A percentile compares a stretch with the other conserved stretches of the same genome.
Conservation (phyloP, 1,140 invertebrate species). For the Sycophila sp. region DNA sequence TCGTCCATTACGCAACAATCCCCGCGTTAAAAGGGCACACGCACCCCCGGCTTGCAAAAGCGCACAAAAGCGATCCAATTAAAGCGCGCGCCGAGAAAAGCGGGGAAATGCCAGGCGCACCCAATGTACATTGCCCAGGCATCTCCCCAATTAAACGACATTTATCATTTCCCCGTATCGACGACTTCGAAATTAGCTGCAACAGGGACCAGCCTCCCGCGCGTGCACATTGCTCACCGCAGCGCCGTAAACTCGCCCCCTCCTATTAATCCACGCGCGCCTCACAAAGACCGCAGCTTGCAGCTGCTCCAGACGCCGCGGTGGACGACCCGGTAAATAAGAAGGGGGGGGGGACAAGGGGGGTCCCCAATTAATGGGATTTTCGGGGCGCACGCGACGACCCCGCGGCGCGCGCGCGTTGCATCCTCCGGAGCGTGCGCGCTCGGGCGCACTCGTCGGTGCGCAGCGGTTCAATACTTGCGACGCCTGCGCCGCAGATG, state of each 20-base stretch:
- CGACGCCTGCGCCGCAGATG: constrained; percentile 27
- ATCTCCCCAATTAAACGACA: neutral
- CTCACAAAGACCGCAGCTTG: neutral
- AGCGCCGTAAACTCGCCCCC: neutral
- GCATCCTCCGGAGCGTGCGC: neutral
- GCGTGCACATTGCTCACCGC: neutral
- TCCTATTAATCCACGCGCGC: constrained; percentile 7
- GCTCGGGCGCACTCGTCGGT: neutral
- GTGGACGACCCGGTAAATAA: neutral
- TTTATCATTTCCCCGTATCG: neutral
- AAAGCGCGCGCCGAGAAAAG: neutral
- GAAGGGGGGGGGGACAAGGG: neutral
- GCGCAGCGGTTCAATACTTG: constrained; percentile 30
- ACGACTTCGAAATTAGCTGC: neutral
- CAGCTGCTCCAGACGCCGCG: neutral
- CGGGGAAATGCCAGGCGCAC: too few species aligned
- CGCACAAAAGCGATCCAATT: neutral
- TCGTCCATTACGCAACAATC: too few species aligned
- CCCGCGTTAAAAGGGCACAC: too few species aligned
- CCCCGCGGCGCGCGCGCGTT: neutral
- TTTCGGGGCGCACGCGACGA: constrained; percentile 2
- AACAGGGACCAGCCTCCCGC: neutral
- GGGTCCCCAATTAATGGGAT: constrained; percentile 32
- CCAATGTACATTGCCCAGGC: too few species aligned
- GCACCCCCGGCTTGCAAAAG: neutral